phyloP scores from a whole-genome alignment of 2,113 vertebrate genomes.

The Calypte anna region DNA sequence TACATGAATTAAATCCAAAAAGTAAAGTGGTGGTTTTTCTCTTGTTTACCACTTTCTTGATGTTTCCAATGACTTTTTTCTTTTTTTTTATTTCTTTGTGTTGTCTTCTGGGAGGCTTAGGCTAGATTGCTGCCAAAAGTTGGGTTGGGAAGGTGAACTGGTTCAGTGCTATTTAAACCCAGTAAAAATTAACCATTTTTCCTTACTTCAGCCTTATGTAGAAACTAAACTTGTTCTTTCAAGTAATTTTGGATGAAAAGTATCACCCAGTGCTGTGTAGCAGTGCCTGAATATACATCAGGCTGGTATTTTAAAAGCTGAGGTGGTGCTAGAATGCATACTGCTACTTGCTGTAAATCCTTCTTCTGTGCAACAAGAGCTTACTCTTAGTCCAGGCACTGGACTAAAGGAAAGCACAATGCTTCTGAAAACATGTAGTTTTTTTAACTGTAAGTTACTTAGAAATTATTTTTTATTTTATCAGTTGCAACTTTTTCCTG shows the following conservation, averaged over 20 bases:
- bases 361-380: not conserved
- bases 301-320: slow-evolving; percentile 11
- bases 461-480: not conserved
- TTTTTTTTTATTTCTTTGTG: not conserved
- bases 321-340: not conserved
- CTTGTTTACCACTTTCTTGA: slow-evolving; percentile 32
- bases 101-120: not conserved
- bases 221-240: not conserved
- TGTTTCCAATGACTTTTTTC: not conserved
- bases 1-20: slow-evolving; percentile 20
- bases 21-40: slow-evolving; percentile 6
- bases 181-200: slow-evolving; percentile 48
- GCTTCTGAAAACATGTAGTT: not conserved
- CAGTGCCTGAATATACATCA: not conserved
- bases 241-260: not conserved
- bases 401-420: not conserved
- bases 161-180: slow-evolving; percentile 6
- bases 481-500: not conserved
- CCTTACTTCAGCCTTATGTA: not conserved
- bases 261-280: not conserved
- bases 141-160: slow-evolving; percentile 42
- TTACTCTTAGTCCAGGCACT: not conserved
- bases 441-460: not conserved
- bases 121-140: not conserved
- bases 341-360: not conserved